phyloP scores from a whole-genome alignment of 2,888 invertebrate genomes.

The Acleris cristana region DNA sequence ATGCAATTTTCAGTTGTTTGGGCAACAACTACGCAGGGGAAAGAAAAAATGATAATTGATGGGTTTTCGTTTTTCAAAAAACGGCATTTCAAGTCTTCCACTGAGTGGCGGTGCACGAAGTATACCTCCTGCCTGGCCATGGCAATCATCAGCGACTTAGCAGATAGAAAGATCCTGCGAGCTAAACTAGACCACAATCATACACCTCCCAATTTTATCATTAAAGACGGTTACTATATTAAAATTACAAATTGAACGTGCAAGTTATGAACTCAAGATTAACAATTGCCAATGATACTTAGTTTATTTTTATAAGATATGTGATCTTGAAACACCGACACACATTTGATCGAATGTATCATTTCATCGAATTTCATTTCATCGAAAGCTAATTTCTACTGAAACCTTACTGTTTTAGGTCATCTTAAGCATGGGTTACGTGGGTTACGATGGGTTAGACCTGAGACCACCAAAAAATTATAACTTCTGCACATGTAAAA shows the following conservation, averaged over 20 bases:
- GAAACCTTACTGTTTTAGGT: no score
- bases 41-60: background rate
- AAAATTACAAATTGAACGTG: slow-evolving; percentile 36
- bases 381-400: no score
- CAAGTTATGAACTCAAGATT: background rate
- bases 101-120: slow-evolving; percentile 4
- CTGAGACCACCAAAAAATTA: no score
- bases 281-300: no score
- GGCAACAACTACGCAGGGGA: background rate
- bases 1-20: background rate
- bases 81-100: background rate
- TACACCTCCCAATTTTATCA: slow-evolving; percentile 38
- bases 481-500: no score
- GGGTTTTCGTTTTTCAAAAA: background rate
- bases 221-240: slow-evolving; percentile 44
- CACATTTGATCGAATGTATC: no score
- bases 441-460: no score
- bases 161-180: background rate
- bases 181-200: slow-evolving; percentile 34
- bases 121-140: background rate
- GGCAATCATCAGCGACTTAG: background rate
- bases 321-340: no score
- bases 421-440: no score
- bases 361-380: no score
- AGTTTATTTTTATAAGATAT: no score